These are phyloP conservation scores for Amia ocellicauda DNA, from an alignment of 2,113 vertebrate genomes.

Conservation along the genomic window DNA sequence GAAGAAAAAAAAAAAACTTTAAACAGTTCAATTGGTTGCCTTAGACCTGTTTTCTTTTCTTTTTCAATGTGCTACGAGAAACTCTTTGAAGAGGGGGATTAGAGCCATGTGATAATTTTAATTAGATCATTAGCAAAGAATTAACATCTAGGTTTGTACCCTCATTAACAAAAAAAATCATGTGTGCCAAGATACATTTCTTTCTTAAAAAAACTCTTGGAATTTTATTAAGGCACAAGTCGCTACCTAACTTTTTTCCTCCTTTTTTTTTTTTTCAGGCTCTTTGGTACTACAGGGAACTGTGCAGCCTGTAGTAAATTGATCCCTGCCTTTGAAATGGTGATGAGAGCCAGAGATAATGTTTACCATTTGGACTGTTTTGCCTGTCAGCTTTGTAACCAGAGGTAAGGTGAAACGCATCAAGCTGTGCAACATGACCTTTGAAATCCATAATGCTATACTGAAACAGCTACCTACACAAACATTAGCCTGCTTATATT, in stretches of 20 bases:
- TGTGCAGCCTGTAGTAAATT: slow-evolving; percentile 99
- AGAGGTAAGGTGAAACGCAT: slow-evolving; percentile 82
- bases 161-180: slow-evolving; percentile 57
- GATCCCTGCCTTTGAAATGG: slow-evolving; percentile 99
- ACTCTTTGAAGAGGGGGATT: slow-evolving; percentile 61
- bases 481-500: slow-evolving; percentile 20
- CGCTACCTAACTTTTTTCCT: slow-evolving; percentile 8
- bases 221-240: not conserved
- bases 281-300: slow-evolving; percentile 98
- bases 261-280: slow-evolving; percentile 75
- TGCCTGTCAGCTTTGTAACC: slow-evolving; percentile 99
- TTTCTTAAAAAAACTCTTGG: too few species aligned
- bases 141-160: slow-evolving; percentile 62
- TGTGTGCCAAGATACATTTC: slow-evolving; percentile 40
- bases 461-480: slow-evolving; percentile 37
- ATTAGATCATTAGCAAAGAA: slow-evolving; percentile 69
- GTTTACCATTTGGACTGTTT: slow-evolving; percentile 99
- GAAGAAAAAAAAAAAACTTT: slow-evolving; percentile 47
- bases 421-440: slow-evolving; percentile 37
- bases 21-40: slow-evolving; percentile 42
- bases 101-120: slow-evolving; percentile 68
- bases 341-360: slow-evolving; percentile 99
- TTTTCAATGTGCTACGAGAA: slow-evolving; percentile 41
- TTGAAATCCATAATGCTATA: slow-evolving; percentile 41
- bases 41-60: slow-evolving; percentile 55